Base-by-base conservation (phyloP, 2,888 invertebrate genomes). In the Teleogryllus oceanicus region DNA sequence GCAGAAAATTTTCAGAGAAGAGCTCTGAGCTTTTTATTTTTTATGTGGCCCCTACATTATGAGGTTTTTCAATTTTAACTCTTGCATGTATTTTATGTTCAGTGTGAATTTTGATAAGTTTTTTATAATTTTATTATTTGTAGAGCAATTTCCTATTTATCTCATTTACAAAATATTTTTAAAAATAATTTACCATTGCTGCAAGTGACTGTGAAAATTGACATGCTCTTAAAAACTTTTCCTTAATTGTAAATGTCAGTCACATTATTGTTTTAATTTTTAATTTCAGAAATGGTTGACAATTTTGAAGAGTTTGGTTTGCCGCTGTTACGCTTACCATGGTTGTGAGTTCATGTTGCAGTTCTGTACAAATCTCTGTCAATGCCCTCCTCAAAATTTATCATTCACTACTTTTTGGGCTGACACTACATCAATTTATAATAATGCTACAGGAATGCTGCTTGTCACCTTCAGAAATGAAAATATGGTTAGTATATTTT, bases 391-490 rank as follows among this genome's bases (percentile, higher is more conserved):
- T 76, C 89, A 90, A 80, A 89, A 90, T 83, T 88, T 93, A 83
- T 89, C 91, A 83, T 93, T 92, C 85, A 91, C 92, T 77, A 92
- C 93, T 85, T 93, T 93, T 86, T 91, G 90, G 85, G 93, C 93
- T 84, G 91, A 92, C 79, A 93, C 93, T 49, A 93, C 93, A 75
- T 93, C 93, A 82, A 87, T 93, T 79, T 93, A 91, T 84, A 91
- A 92, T 85, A 89, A 91, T 84, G 89, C 90, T 78, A 91, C 90
- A 82, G 91, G 91, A 82, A 91, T 91, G 84, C 88, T 93, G 50
- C 86, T 93, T 81, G 93, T 93, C 24, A 94, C 94, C 82, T 93
- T 94, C 87, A 90, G 93, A 78, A 93, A 93, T 87, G 93, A 93
- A 85, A 93, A 93, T 85, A 89, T 92, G 88, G 90, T 91, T 80